Evolutionary conservation across 64 coral and sea anemone species (phyloP).

Genomic region (Montipora sp.): DNA sequence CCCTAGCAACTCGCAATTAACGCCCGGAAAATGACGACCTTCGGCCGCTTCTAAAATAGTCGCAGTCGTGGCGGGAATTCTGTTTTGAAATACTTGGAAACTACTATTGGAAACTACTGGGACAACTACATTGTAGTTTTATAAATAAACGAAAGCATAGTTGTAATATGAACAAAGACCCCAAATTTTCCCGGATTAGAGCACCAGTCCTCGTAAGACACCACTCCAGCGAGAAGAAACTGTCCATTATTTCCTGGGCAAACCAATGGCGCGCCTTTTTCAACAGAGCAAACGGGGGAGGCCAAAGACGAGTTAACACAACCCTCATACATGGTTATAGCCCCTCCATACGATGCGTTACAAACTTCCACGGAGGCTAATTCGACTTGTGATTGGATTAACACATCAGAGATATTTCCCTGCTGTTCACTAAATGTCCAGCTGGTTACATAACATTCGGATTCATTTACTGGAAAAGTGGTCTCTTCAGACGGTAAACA

Average conservation of each 20-base stretch:
- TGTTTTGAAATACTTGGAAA: no score
- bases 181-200: conserved; percentile 83
- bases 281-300: conserved; percentile 5
- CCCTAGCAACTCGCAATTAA: no score
- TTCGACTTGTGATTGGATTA: conserved; percentile 31
- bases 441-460: conserved; percentile 10
- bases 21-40: no score
- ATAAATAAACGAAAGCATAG: conserved; percentile 76
- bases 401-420: neutral
- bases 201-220: conserved; percentile 73
- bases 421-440: conserved; percentile 17
- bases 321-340: neutral
- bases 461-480: neutral
- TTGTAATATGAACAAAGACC: conserved; percentile 81
- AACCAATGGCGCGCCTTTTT: conserved; percentile 23
- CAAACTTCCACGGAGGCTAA: neutral
- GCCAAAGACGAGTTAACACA: neutral
- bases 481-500: conserved; percentile 1
- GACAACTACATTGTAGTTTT: no score
- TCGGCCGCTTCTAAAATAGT: no score
- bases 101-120: no score
- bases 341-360: conserved; percentile 34
- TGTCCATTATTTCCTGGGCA: conserved; percentile 77
- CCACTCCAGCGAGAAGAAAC: conserved; percentile 81
- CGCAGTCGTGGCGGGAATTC: no score